Base-by-base conservation (phyloP, 1,140 invertebrate species). In the Copidosoma floridanum region DNA sequence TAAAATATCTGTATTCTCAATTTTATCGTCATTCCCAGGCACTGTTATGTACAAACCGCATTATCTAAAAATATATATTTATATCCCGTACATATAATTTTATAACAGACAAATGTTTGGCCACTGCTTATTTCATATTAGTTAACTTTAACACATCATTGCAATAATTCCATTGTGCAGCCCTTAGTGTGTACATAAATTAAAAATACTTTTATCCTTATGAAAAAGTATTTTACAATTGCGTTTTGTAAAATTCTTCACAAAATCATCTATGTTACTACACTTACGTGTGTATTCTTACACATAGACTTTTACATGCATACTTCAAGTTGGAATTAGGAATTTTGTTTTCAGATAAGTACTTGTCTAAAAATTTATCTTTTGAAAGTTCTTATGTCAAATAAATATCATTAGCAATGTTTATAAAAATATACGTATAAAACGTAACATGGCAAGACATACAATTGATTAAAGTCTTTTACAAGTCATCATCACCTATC, bases 401-500 rank as follows among this genome's bases (percentile, higher is more conserved):
- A 52, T 38, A 16, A 37, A 26, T 38, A 29, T 50, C n/a, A 50
- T 40, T 41, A 32, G 51, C 14, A 10, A 37, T 3, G n/a, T 51
- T 51, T 50, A 41, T 52, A 11, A 44, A 57, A 51, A 46, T 27
- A 1, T 43, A 47, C 43, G 32, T 54, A 44, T 12, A 16, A 43
- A 54, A 46, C 32, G n/a, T 37, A 52, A 32, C 35, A 63, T 58
- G 56, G 60, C 46, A 62, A 50, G 37, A 11, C 23, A 43, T n/a
- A 5, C n/a, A 54, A 27, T 23, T 3, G 16, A 29, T 5, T 35
- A 58, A 16, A 41, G 40, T 6, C 40, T 43, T 54, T 85, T 79
- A 94, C 64, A 95, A 83, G 82, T 95, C 93, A 68, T 95, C 93
- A 75, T 95, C 93, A 8, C 92, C 91, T 65, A 95, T 95, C 29